These are phyloP conservation scores for Apotomis betuletana DNA, from an alignment of 2,888 invertebrate genomes.

Conservation along the genomic window DNA sequence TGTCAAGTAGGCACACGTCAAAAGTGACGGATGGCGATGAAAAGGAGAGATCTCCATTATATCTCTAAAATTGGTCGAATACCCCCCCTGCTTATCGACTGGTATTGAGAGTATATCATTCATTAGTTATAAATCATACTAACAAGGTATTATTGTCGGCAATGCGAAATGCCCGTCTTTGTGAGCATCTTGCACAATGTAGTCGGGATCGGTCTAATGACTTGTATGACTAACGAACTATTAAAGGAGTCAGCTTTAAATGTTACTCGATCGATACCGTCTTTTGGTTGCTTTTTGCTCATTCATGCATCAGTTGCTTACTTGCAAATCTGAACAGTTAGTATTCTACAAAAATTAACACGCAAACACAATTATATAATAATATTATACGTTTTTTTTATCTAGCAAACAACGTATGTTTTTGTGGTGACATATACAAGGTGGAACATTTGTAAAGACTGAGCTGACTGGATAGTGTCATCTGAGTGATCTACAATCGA, in stretches of 20 bases:
- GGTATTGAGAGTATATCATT: conserved; percentile 51
- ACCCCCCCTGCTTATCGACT: conserved; percentile 20
- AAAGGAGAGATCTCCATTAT: no score
- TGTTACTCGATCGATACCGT: conserved; percentile 15
- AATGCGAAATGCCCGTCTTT: conserved; percentile 55
- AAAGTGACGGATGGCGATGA: no score
- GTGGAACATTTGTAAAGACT: no score
- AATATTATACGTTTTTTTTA: no score
- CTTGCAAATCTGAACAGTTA: not conserved
- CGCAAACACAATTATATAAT: no score
- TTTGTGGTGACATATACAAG: no score
- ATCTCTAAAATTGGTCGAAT: no score
- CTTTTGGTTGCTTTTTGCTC: conserved; percentile 15
- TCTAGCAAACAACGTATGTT: no score
- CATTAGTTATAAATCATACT: conserved; percentile 63
- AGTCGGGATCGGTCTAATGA: conserved; percentile 57
- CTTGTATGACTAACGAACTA: conserved; percentile 58
- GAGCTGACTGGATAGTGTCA: no score
- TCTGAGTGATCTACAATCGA: no score
- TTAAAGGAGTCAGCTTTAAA: conserved; percentile 46
- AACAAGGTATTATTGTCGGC: conserved; percentile 64
- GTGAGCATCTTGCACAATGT: conserved; percentile 54
- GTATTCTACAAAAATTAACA: no score
- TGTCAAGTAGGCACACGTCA: no score
- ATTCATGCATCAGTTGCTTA: conserved; percentile 4